A percentile compares a stretch with the other conserved stretches of the same genome.
Conservation (phyloP, 2,888 invertebrate genomes). For the Magallana nippona region DNA sequence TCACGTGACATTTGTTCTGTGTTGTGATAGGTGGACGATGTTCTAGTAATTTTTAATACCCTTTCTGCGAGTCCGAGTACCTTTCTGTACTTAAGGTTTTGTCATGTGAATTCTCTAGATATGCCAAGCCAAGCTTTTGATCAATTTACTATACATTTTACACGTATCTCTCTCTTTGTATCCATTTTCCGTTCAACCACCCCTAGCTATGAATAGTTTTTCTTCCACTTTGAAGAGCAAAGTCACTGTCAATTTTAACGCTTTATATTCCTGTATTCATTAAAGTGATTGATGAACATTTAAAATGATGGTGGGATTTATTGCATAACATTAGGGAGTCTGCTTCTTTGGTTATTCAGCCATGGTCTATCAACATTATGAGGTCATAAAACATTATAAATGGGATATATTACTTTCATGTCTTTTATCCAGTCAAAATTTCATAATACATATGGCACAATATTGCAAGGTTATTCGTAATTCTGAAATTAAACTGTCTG, state of each 20-base stretch:
- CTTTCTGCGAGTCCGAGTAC: neutral
- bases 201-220: slow-evolving; percentile 11
- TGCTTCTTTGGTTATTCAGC: neutral
- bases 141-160: too few species aligned
- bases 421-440: neutral
- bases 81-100: neutral
- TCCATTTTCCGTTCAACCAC: neutral
- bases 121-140: too few species aligned
- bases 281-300: slow-evolving; percentile 8
- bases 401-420: neutral
- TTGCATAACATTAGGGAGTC: slow-evolving; percentile 26
- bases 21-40: slow-evolving; percentile 26
- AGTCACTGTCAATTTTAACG: neutral
- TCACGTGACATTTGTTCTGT: slow-evolving; percentile 32
- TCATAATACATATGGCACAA: neutral
- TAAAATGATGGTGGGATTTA: neutral
- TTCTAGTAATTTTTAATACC: neutral
- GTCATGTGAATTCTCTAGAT: neutral
- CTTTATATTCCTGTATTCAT: slow-evolving; percentile 17
- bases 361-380: neutral
- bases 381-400: neutral
- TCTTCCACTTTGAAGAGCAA: neutral
- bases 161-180: neutral
- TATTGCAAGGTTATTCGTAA: neutral
- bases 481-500: slow-evolving; percentile 24